Evolutionary conservation across 2,888 invertebrate species (phyloP).

Genomic region (Melanostoma scalare): DNA sequence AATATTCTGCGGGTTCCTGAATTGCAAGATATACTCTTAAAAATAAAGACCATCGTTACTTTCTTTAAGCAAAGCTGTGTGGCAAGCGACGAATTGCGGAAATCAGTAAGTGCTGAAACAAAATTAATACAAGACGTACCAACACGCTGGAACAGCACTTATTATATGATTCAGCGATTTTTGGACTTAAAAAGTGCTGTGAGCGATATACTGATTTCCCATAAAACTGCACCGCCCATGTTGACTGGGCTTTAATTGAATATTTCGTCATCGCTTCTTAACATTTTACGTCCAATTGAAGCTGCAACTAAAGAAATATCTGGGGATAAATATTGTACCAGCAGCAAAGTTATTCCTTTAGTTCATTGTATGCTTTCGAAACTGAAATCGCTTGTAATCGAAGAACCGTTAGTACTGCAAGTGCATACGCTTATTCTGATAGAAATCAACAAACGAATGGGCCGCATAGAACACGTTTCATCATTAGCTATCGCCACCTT

Average conservation of each 20-base stretch:
- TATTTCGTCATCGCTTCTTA: constrained; percentile 16
- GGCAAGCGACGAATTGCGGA: constrained; percentile 34
- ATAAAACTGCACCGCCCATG: constrained; percentile 45
- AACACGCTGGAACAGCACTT: constrained; percentile 50
- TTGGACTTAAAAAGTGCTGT: constrained; percentile 36
- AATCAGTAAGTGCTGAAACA: constrained; percentile 18
- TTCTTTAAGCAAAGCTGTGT: constrained; percentile 38
- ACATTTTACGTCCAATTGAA: constrained; percentile 51
- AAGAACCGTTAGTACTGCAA: constrained; percentile 28
- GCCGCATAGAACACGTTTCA: background rate
- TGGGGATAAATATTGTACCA: constrained; percentile 32
- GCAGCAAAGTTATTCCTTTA: constrained; percentile 31
- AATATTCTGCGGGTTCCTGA: constrained; percentile 23
- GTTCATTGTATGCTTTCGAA: constrained; percentile 35
- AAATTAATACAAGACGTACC: constrained; percentile 27
- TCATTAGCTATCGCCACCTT: constrained; percentile 18
- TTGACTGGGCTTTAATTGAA: constrained; percentile 46
- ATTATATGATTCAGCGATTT: constrained; percentile 46
- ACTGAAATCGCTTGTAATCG: constrained; percentile 24
- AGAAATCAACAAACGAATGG: constrained; percentile 21
- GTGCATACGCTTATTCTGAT: constrained; percentile 11
- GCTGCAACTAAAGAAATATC: constrained; percentile 50
- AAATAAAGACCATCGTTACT: constrained; percentile 29
- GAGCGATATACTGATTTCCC: constrained; percentile 40
- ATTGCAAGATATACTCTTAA: constrained; percentile 13